Percentiles rank a stretch among this genome's conserved stretches.
Conservation (phyloP, 1,140 invertebrate genomes). For the Lycorma delicatula region DNA sequence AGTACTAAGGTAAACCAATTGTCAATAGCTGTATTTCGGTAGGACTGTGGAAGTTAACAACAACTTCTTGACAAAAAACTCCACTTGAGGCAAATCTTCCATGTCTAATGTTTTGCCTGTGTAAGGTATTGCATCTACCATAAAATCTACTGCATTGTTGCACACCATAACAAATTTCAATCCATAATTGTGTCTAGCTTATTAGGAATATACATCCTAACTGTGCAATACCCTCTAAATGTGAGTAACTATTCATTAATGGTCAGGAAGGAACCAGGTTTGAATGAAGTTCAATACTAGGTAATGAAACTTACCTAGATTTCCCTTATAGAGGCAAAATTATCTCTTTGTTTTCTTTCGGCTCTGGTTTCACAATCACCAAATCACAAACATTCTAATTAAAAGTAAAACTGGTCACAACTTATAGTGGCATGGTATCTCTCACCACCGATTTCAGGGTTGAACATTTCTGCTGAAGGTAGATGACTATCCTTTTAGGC, state of each 20-base stretch:
- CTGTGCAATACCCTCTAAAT: conserved; percentile 34
- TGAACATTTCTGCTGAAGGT: conserved; percentile 23
- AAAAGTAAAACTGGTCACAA: conserved; percentile 31
- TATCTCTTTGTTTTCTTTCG: conserved; percentile 25
- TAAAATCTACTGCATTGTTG: conserved; percentile 32
- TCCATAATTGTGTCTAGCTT: conserved; percentile 31
- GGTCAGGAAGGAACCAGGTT: conserved; percentile 22
- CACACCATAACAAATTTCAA: conserved; percentile 36
- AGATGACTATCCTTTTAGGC: conserved; percentile 28
- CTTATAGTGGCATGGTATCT: conserved; percentile 29
- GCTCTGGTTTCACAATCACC: conserved; percentile 30
- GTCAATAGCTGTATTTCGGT: conserved; percentile 32
- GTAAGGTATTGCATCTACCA: conserved; percentile 34
- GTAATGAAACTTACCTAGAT: conserved; percentile 29
- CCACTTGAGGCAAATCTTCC: conserved; percentile 4
- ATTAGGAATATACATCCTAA: conserved; percentile 37
- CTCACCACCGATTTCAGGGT: conserved; percentile 19
- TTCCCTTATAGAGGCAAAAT: conserved; percentile 34
- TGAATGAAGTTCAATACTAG: conserved; percentile 1
- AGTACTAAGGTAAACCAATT: conserved; percentile 31
- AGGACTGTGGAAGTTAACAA: conserved; percentile 18
- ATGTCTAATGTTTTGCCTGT: conserved; percentile 28
- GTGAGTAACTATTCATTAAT: conserved; percentile 36
- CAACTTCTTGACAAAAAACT: conserved; percentile 28
- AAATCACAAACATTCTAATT: conserved; percentile 31